These are phyloP conservation scores for Tetropium fuscum DNA, from an alignment of 2,888 invertebrate species.

Conservation along the genomic window DNA sequence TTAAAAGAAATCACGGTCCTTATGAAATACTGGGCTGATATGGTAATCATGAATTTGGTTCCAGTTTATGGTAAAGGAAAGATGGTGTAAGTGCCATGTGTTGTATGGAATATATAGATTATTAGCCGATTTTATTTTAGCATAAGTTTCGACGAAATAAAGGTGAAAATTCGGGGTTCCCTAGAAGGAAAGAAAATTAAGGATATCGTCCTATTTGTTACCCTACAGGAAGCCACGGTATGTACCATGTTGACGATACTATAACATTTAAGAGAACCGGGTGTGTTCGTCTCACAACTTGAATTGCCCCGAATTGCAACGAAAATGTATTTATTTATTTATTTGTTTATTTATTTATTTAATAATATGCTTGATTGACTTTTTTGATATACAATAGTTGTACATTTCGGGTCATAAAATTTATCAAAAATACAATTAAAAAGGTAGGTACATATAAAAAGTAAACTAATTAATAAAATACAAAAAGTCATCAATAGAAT, in stretches of 20 bases:
- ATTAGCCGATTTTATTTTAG: not conserved
- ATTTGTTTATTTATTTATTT: too few species aligned
- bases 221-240: not conserved
- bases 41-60: conserved; percentile 27
- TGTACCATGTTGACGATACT: conserved; percentile 8
- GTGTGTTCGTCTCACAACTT: too few species aligned
- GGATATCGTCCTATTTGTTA: not conserved
- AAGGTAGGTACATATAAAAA: too few species aligned
- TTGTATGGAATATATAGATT: not conserved
- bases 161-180: not conserved
- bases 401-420: too few species aligned
- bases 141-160: not conserved
- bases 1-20: conserved; percentile 29
- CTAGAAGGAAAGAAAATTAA: not conserved
- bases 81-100: conserved; percentile 30
- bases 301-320: too few species aligned
- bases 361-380: too few species aligned
- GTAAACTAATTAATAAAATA: too few species aligned
- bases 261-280: too few species aligned
- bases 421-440: too few species aligned
- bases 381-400: too few species aligned
- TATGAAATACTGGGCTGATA: conserved; percentile 30
- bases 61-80: conserved; percentile 40
- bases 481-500: too few species aligned
- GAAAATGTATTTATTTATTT: too few species aligned